These are phyloP conservation scores for Linnaemya vulpina DNA, from an alignment of 2,888 invertebrate species.

Conservation along the genomic window DNA sequence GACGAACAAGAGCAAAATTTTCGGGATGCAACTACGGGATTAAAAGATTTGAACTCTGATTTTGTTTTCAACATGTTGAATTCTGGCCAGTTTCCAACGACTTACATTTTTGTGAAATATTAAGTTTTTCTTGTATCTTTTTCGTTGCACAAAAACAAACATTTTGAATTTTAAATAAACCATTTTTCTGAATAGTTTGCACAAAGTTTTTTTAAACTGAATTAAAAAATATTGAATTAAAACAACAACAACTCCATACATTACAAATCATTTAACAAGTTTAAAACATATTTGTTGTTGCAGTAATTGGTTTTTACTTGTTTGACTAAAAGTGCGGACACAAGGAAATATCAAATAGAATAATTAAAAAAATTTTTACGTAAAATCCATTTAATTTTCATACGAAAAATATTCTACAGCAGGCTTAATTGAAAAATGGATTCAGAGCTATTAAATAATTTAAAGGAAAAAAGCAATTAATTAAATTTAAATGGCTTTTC, in stretches of 20 bases:
- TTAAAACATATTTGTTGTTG: background rate
- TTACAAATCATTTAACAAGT: background rate
- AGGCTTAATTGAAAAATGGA: no score
- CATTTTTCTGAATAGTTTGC: background rate
- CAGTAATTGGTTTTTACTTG: background rate
- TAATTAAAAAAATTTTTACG: background rate
- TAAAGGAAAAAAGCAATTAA: no score
- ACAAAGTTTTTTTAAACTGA: background rate
- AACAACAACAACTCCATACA: background rate
- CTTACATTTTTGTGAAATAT: background rate
- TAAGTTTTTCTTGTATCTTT: background rate
- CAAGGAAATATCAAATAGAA: background rate
- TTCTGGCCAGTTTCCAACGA: no score
- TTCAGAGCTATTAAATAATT: no score
- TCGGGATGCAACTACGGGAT: no score
- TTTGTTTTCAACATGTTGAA: no score
- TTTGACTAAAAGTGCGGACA: background rate
- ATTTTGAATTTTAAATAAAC: background rate
- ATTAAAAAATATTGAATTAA: background rate
- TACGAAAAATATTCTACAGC: no score
- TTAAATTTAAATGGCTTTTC: background rate
- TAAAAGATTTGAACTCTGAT: no score
- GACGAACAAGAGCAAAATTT: no score
- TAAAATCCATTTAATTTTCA: no score
- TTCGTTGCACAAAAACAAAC: background rate